Base-by-base conservation (phyloP, 1,140 invertebrate genomes). In the Plutomurus gul region DNA sequence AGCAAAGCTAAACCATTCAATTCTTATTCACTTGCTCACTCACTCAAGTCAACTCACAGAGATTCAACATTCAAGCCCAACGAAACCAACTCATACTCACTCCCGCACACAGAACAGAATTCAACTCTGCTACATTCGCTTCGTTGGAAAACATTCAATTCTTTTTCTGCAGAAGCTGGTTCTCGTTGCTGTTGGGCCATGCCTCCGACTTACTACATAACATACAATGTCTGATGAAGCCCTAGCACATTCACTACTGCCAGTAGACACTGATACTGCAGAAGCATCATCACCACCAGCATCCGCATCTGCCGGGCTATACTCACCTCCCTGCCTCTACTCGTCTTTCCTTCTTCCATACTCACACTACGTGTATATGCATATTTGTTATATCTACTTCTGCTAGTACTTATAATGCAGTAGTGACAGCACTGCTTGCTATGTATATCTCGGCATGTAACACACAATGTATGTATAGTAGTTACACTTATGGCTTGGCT, bases 131-230 rank as follows among this genome's bases (percentile, higher is more conserved):
- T 65, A 25, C 30, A 65, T 30, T 65, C 30, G 56, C 56, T 65
- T 65, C 56, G 56, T 30, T 65, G 56, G 56, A 65, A 65, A 65
- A 30, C 56, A 65, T 65, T 65, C 56, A 65, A 65, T 65, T 65
- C 56, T 65, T 65, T 65, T 65, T 65, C 56, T 65, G 56, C 56
- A 65, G 56, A 65, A 65, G 56, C 56, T 65, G 56, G 56, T 65
- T 65, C 56, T 65, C 36, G 56, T 65, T 65, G 56, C 56, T 65
- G 56, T 65, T 65, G 56, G 56, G 56, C 56, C 36, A 33, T 65
- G 56, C 56, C 13, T 47, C 43, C 20, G 5, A n/a, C 6, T n/a
- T 6, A 16, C 7, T 18, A 8, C 5, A 16, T 13, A 2, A 46
- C 43, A 47, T 16, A 47, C 43, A 47, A n/a, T n/a, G n/a, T n/a